These are phyloP conservation scores for Coregonus suidteri DNA, from an alignment of 2,797 vertebrate genomes.

Conservation along the genomic window DNA sequence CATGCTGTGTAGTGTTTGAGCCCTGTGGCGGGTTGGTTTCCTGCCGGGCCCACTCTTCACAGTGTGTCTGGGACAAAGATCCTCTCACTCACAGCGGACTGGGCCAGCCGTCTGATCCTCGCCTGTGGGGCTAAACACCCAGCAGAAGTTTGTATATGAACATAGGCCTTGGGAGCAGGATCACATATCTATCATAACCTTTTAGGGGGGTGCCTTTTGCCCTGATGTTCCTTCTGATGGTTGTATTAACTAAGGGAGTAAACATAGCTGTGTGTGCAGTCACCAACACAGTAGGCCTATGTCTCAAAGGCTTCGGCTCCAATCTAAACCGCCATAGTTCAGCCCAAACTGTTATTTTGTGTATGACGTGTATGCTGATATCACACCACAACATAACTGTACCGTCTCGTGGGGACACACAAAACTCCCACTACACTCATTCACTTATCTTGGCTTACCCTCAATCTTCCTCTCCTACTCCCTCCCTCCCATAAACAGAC, in stretches of 20 bases:
- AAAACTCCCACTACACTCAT: background rate
- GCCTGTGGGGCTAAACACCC: conserved; percentile 46
- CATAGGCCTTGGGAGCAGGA: background rate
- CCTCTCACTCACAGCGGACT: conserved; percentile 29
- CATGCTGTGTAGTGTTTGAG: conserved; percentile 1
- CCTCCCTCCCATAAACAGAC: background rate
- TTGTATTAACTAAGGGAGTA: too few relatives aligned
- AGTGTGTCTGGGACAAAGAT: conserved; percentile 50
- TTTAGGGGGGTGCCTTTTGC: background rate
- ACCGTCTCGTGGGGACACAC: background rate
- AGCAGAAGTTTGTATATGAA: conserved; percentile 30
- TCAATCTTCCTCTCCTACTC: background rate
- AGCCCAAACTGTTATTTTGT: background rate
- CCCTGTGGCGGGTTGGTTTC: conserved; percentile 26
- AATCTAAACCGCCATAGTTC: background rate
- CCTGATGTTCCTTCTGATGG: background rate
- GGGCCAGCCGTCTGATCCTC: conserved; percentile 46
- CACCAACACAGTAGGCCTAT: too few relatives aligned
- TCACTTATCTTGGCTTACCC: background rate
- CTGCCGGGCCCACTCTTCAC: conserved; percentile 47
- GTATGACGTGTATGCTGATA: background rate
- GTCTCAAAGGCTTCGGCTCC: background rate
- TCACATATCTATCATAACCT: background rate
- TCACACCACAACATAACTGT: background rate
- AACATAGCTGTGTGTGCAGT: too few relatives aligned